Base-by-base conservation (phyloP, 1,140 invertebrate species). In the Plutomurus gul region DNA sequence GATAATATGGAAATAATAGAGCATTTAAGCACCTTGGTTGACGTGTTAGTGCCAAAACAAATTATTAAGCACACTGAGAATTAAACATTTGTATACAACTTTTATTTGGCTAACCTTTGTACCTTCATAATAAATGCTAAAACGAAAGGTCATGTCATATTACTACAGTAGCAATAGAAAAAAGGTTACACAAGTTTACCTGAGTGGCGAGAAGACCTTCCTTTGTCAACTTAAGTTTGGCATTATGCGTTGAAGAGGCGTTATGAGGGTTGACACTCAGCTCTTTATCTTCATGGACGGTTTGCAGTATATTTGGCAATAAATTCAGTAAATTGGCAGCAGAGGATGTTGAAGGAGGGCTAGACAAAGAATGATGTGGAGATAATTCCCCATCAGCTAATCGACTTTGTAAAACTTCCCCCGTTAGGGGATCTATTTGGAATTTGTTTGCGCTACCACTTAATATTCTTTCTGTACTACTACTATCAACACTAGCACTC, bases 401-500 rank as follows among this genome's bases (percentile, higher is more conserved):
- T 20, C 18, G 18, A 75, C 47, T 25, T 16, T 47, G 30, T 75
- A 75, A 8, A 36, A 46, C 18, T 25, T 76, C 49, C 36, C 75
- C 33, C 56, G 37, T 78, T n/a, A 80, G 84, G 84, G 49, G 73
- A 81, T 87, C 87, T 82, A 81, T 11, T 46, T 46, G 40, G 22
- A 49, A 43, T 47, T 46, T 74, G 22, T 8, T 43, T 30, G 40
- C 36, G n/a, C 25, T 20, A 22, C 70, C 20, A 39, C 36, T 40
- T 43, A 46, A 46, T 40, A 46, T 89, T 87, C 81, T 88, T 86
- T 84, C 87, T 86, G 81, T 87, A 87, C 83, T 88, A 88, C 85
- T 88, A 33, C 18, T 25, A 70, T 16, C 33, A 70, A 30, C 27
- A 78, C 71, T 75, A 27, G 37, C 39, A 37, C 46, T 27, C 18